Evolutionary conservation across 2,797 vertebrate species (phyloP), one percentile per base, ranked within the genome.

Genomic region (Kryptopterus vitreolus): DNA sequence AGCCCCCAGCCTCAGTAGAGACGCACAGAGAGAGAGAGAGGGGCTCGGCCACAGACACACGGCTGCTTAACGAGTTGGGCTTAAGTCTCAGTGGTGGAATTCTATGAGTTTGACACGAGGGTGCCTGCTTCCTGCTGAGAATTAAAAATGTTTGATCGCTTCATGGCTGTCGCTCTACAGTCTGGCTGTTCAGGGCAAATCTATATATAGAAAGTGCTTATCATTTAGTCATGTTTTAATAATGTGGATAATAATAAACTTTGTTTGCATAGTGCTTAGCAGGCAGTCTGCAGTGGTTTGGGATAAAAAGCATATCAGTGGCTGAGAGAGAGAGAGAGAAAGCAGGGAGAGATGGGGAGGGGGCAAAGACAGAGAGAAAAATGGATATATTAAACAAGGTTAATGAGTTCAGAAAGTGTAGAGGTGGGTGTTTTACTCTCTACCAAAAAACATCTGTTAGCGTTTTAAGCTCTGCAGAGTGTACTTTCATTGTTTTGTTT

Each of bases 401-500:
- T 85, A 86, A 86, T 87, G 81, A 85, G 85, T 85, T 83, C 38
- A 72, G 78, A 85, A 83, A 87, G 58, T 66, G 20, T 81, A 65
- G 81, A 83, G 79, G 82, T 85, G 81, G 79, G 81, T 80, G 81
- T 70, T 83, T 62, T 72, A 48, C 38, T 81, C 63, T 68, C 72
- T 43, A 81, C 48, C 69, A 59, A 74, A 81, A 81, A 86, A 89
- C 91, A 91, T 91, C 89, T 92, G 92, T 85, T 82, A 88, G 75
- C 85, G 52, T 88, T 91, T 87, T 85, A 24, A 82, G 78, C 76
- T 77, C 81, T 85, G 83, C 78, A 82, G 86, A 84, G 85, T 74
- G 90, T 86, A 87, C 87, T 87, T 76, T 84, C 86, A 88, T 88
- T 86, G 76, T 87, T 72, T 84, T 63, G 66, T 24, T 22, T 80